Conservation (phyloP, 2,797 vertebrate species). For the Iguana delicatissima region DNA sequence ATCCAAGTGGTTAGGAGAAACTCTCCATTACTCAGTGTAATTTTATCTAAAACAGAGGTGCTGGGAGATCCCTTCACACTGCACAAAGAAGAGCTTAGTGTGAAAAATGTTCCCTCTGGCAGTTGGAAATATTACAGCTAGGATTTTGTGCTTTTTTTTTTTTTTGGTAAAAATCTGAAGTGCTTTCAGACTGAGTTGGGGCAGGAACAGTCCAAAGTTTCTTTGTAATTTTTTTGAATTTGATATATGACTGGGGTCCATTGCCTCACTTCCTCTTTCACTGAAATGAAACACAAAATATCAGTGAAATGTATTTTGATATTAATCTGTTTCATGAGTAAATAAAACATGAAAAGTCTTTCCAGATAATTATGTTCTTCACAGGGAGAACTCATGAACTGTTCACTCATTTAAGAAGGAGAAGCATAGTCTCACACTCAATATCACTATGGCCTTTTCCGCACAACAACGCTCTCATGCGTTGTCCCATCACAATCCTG, state of each 20-base stretch:
- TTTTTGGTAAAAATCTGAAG: not conserved
- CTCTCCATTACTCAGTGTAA: not conserved
- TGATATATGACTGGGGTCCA: not conserved
- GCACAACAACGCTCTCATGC: too few species aligned
- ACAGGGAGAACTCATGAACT: not conserved
- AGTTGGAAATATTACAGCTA: not conserved
- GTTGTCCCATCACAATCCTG: too few species aligned
- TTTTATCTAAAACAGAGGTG: constrained; percentile 36
- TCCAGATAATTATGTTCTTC: not conserved
- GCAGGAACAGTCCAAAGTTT: not conserved
- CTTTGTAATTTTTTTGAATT: not conserved
- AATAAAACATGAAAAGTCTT: not conserved
- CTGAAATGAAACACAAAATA: not conserved
- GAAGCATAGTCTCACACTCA: not conserved
- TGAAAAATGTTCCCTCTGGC: constrained; percentile 16
- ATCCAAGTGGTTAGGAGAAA: constrained; percentile 7
- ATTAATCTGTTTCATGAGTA: not conserved
- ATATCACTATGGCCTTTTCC: too few species aligned
- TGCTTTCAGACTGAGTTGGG: not conserved
- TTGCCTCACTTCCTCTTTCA: not conserved
- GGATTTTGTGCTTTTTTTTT: not conserved
- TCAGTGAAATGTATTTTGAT: not conserved
- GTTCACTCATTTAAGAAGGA: not conserved
- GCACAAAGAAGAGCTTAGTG: constrained; percentile 22
- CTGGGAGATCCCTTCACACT: constrained; percentile 9